Conservation (phyloP, 1,140 invertebrate genomes). For the Eciton burchellii region DNA sequence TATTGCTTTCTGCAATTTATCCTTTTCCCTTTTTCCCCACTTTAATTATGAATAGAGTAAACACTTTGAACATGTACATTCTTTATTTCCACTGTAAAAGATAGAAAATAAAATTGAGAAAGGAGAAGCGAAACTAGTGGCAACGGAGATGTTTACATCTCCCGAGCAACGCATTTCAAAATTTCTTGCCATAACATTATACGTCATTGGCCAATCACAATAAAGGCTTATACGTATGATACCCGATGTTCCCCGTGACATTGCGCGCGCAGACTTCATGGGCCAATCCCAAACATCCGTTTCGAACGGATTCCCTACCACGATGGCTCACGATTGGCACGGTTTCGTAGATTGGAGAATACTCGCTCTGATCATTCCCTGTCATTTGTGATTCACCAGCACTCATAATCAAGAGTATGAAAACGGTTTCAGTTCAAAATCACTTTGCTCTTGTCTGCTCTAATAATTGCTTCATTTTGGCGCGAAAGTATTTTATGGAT, state of each 20-base stretch:
- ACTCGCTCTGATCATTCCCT: too few relatives aligned
- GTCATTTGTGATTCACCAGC: too few relatives aligned
- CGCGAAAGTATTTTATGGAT: slow-evolving; percentile 60
- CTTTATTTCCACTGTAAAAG: slow-evolving; percentile 1
- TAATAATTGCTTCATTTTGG: too few relatives aligned
- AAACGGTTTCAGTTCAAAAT: slow-evolving; percentile 13
- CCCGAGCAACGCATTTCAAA: slow-evolving; percentile 21
- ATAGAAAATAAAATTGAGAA: not conserved
- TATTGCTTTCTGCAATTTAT: not conserved
- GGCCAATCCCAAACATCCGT: too few relatives aligned
- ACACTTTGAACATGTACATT: not conserved
- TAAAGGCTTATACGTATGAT: too few relatives aligned
- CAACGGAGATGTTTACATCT: slow-evolving; percentile 23
- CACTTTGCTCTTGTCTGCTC: slow-evolving; percentile 8
- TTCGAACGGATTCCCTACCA: too few relatives aligned
- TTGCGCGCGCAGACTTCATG: too few relatives aligned
- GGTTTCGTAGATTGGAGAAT: too few relatives aligned
- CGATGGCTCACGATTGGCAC: too few relatives aligned
- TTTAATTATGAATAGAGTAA: not conserved
- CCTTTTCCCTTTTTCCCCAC: not conserved
- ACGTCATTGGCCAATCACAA: not conserved
- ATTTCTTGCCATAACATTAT: not conserved
- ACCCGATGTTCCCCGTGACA: too few relatives aligned
- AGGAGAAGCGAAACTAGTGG: not conserved
- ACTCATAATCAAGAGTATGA: not conserved